Conservation (phyloP, 2,797 vertebrate species). For the Sebastes minor region DNA sequence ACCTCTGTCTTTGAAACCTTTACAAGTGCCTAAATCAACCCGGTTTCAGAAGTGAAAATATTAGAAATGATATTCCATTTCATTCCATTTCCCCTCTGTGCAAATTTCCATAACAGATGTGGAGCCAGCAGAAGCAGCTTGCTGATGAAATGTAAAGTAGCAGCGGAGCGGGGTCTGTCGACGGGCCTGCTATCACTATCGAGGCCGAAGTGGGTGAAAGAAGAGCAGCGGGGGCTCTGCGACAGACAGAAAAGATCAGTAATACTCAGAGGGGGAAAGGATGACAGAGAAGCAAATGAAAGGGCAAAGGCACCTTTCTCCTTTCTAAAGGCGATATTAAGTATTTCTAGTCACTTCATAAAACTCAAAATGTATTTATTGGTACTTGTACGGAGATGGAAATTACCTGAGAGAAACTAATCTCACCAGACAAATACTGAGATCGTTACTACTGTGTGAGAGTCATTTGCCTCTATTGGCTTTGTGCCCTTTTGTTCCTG, state of each 20-base stretch:
- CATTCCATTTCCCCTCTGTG: constrained; percentile 67
- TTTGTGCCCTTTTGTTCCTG: constrained; percentile 35
- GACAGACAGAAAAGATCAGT: constrained; percentile 35
- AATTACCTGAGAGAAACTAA: constrained; percentile 26
- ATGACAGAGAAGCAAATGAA: constrained; percentile 15
- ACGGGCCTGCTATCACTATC: constrained; percentile 70
- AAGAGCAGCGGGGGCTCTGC: constrained; percentile 47
- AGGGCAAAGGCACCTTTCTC: constrained; percentile 10
- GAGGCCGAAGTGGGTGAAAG: constrained; percentile 54
- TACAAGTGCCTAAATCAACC: constrained; percentile 64
- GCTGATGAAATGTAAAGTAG: constrained; percentile 76
- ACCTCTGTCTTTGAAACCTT: constrained; percentile 61
- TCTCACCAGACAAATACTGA: constrained; percentile 29
- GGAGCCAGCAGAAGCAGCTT: constrained; percentile 69
- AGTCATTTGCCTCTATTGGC: constrained; percentile 31
- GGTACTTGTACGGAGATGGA: neutral
- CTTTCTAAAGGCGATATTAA: neutral
- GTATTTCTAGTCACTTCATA: constrained; percentile 2
- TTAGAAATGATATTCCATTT: constrained; percentile 75
- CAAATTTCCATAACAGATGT: constrained; percentile 81
- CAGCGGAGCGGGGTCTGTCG: constrained; percentile 44
- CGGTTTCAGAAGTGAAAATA: constrained; percentile 73
- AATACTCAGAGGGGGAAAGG: constrained; percentile 8
- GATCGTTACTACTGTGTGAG: constrained; percentile 16
- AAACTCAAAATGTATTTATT: constrained; percentile 9